Percentiles rank a stretch among this genome's conserved stretches.
Evolutionary conservation across 1,140 invertebrate species (phyloP).

Genomic region (Leptopilina boulardi): DNA sequence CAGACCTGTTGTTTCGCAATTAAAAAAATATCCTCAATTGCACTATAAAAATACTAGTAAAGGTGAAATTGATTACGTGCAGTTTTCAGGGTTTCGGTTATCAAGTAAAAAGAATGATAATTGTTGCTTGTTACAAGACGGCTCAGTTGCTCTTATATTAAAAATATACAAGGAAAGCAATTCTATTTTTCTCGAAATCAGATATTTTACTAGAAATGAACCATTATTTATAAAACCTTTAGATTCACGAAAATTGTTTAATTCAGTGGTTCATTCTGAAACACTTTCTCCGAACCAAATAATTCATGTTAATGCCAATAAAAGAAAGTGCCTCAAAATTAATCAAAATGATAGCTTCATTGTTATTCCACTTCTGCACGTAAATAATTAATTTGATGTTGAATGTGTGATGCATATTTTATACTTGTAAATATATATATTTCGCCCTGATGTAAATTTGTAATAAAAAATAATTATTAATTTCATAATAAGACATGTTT

Average conservation of each 20-base stretch:
- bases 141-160: background rate
- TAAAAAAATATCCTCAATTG: background rate
- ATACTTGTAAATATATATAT: too few species aligned
- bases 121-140: too few species aligned
- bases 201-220: background rate
- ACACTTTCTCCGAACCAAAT: background rate
- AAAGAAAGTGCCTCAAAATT: slow-evolving; percentile 9
- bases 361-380: background rate
- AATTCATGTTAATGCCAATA: background rate
- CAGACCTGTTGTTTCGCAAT: background rate
- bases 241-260: background rate
- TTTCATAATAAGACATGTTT: too few species aligned
- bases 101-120: background rate
- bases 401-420: too few species aligned
- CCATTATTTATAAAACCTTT: background rate
- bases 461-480: too few species aligned
- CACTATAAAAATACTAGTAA: background rate
- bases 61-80: background rate
- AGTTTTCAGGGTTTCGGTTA: background rate
- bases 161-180: background rate
- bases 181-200: background rate
- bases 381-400: background rate
- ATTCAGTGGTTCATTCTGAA: background rate
- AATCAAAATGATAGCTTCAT: background rate
- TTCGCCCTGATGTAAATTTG: too few species aligned